Conservation (phyloP, 2,797 vertebrate genomes). For the Silurus aristotelis region DNA sequence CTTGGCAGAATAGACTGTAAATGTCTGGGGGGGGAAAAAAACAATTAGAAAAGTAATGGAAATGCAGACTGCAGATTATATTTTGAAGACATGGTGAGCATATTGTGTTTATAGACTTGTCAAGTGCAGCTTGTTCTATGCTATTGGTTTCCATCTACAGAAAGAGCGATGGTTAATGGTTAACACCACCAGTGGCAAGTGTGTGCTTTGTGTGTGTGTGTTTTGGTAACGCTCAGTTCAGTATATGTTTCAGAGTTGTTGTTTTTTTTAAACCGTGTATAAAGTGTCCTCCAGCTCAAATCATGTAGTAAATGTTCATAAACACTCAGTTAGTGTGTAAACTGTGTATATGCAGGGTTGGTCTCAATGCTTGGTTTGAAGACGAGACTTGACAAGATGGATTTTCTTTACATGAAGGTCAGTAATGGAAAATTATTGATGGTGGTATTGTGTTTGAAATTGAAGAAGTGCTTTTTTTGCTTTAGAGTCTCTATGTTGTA, state of each 20-base stretch:
- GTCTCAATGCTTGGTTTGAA: not conserved
- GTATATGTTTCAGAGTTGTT: conserved; percentile 45
- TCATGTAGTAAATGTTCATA: conserved; percentile 61
- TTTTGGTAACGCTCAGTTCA: conserved; percentile 50
- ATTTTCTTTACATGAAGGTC: conserved; percentile 71
- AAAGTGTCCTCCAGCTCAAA: conserved; percentile 58
- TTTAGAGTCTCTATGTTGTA: not conserved
- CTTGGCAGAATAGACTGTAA: not conserved
- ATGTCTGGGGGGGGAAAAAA: not conserved
- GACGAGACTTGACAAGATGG: conserved; percentile 60
- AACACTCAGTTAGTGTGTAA: conserved; percentile 17
- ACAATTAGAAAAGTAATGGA: not conserved
- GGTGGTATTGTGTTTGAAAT: not conserved
- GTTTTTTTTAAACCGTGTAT: conserved; percentile 27
- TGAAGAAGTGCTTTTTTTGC: not conserved
- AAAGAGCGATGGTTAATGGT: conserved; percentile 72
- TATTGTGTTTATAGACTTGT: conserved; percentile 17
- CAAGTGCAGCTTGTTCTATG: conserved; percentile 12
- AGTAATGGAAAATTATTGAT: conserved; percentile 54
- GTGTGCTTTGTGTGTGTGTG: conserved; percentile 45
- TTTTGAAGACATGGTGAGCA: not conserved
- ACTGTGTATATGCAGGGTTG: not conserved
- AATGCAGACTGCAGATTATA: too few relatives aligned
- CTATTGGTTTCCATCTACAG: conserved; percentile 57
- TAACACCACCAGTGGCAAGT: conserved; percentile 55